Percentiles rank a stretch among this genome's conserved stretches.
phyloP scores from a whole-genome alignment of 1,140 invertebrate genomes.

The Zelostemma sp. region DNA sequence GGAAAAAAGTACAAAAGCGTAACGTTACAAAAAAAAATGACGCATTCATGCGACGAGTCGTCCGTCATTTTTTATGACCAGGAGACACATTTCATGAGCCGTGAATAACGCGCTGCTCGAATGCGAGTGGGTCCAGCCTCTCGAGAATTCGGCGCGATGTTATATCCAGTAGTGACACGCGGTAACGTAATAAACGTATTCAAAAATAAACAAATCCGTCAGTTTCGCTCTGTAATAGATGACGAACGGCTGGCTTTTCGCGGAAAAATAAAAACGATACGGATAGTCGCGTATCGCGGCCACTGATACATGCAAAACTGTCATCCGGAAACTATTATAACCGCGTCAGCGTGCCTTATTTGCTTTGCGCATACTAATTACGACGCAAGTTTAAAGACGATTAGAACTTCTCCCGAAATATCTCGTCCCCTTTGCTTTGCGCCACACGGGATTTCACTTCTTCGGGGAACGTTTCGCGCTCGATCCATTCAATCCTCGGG shows the following conservation, averaged over 20 bases:
- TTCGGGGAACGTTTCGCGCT: too few species aligned
- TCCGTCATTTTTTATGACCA: slow-evolving; percentile 25
- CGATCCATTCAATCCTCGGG: too few species aligned
- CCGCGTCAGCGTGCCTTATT: slow-evolving; percentile 27
- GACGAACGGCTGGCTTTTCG: slow-evolving; percentile 46
- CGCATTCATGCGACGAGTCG: slow-evolving; percentile 16
- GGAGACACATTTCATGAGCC: slow-evolving; percentile 12
- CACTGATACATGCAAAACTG: slow-evolving; percentile 57
- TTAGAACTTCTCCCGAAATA: too few species aligned
- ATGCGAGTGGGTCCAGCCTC: slow-evolving; percentile 14
- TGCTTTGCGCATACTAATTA: not conserved
- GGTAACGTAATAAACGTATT: slow-evolving; percentile 41
- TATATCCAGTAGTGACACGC: slow-evolving; percentile 32
- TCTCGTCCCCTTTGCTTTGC: too few species aligned
- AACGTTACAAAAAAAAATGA: slow-evolving; percentile 24
- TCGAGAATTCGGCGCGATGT: slow-evolving; percentile 30
- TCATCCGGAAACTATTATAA: slow-evolving; percentile 49
- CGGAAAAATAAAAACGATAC: slow-evolving; percentile 13
- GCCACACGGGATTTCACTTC: too few species aligned
- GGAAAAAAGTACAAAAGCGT: slow-evolving; percentile 13
- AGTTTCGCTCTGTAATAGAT: slow-evolving; percentile 37
- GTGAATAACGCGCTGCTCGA: slow-evolving; percentile 31
- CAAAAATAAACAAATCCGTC: slow-evolving; percentile 43
- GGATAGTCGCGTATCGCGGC: slow-evolving; percentile 20
- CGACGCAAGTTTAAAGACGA: not conserved